Conservation (phyloP, 2,797 vertebrate species). For the Rhyacichthys aspro region DNA sequence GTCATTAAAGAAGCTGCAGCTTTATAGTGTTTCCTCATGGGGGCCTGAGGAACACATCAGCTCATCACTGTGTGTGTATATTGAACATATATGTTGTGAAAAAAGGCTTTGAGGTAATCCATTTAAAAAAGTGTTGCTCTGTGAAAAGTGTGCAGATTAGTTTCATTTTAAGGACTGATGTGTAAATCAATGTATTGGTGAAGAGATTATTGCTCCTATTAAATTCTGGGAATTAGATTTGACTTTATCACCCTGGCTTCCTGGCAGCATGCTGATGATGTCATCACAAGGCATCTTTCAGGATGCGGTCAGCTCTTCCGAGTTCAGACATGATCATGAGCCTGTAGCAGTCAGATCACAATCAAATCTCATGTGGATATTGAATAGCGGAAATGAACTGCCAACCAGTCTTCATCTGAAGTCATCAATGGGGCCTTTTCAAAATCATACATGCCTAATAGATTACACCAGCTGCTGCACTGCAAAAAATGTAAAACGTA, state of each 20-base stretch:
- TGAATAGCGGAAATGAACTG: not conserved
- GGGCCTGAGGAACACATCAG: too few species aligned
- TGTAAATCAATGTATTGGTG: not conserved
- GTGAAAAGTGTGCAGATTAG: too few species aligned
- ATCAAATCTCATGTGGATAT: not conserved
- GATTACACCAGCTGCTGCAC: not conserved
- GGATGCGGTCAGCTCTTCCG: conserved; percentile 29
- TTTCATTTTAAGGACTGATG: not conserved
- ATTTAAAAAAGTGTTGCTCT: too few species aligned
- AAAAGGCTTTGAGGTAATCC: too few species aligned
- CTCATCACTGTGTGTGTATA: too few species aligned
- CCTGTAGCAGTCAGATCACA: not conserved
- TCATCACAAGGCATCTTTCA: conserved; percentile 42
- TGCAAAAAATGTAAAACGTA: too few species aligned
- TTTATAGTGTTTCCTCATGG: too few species aligned
- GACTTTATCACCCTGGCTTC: conserved; percentile 44
- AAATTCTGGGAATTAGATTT: conserved; percentile 43
- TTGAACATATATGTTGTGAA: too few species aligned
- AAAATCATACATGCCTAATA: too few species aligned
- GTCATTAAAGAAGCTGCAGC: too few species aligned
- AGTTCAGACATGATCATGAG: not conserved
- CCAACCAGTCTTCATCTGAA: too few species aligned
- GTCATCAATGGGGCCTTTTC: not conserved
- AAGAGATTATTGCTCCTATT: conserved; percentile 23
- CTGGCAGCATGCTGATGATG: conserved; percentile 47